Evolutionary conservation across 1,140 invertebrate genomes (phyloP).

Genomic region (Cherax quadricarinatus): DNA sequence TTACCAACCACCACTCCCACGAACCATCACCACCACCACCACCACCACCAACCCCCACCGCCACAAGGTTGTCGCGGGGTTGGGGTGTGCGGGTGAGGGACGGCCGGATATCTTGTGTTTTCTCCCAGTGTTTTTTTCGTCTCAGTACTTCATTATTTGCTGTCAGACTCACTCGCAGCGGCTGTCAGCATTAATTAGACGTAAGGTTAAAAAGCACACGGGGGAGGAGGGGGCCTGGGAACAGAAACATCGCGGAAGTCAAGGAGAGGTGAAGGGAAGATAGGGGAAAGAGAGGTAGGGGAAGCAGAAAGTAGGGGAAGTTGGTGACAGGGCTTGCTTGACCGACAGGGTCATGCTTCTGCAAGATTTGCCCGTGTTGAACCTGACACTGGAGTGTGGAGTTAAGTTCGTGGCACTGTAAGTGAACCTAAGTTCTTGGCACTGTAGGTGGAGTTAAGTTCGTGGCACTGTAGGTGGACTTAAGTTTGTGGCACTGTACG

Average conservation of each 20-base stretch:
- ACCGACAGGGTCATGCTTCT: neutral
- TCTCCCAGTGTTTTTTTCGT: constrained; percentile 51
- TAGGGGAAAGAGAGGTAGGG: neutral
- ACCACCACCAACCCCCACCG: neutral
- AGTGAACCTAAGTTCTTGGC: no score
- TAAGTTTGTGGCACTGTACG: no score
- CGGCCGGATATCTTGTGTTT: constrained; percentile 64
- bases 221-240: constrained; percentile 6
- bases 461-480: no score
- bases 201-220: constrained; percentile 27
- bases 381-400: no score
- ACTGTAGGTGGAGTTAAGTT: no score
- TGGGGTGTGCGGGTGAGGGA: neutral
- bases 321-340: neutral
- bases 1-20: no score
- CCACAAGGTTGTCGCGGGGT: neutral
- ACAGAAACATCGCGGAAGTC: neutral
- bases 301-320: no score
- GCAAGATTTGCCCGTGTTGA: no score
- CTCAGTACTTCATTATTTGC: constrained; percentile 68
- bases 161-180: constrained; percentile 63
- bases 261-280: neutral
- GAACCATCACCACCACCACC: neutral
- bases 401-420: no score
- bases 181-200: constrained; percentile 63